These are phyloP conservation scores for Sinhomidia bicolor DNA, from an alignment of 2,888 invertebrate species.

Conservation along the genomic window DNA sequence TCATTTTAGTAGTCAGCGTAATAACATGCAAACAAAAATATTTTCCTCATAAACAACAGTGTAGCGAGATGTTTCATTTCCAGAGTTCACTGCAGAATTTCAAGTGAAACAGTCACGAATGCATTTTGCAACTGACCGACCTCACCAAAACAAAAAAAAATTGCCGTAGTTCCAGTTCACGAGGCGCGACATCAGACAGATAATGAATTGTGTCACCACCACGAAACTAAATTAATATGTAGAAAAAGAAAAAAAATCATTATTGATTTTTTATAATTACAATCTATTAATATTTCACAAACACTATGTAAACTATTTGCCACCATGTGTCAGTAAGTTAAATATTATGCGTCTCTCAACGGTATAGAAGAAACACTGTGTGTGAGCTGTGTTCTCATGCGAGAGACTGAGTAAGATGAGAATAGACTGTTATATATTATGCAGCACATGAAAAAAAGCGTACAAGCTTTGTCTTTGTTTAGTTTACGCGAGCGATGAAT, in stretches of 20 bases:
- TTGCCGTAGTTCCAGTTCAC: slow-evolving; percentile 35
- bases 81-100: slow-evolving; percentile 10
- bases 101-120: neutral
- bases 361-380: too few species aligned
- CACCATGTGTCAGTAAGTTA: neutral
- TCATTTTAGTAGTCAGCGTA: neutral
- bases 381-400: too few species aligned
- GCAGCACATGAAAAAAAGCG: neutral
- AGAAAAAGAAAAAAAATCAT: neutral
- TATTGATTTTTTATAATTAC: slow-evolving; percentile 12
- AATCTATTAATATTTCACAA: slow-evolving; percentile 7
- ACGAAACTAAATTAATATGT: slow-evolving; percentile 42
- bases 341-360: neutral
- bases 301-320: neutral
- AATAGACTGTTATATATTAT: neutral
- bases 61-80: neutral
- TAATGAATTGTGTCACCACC: slow-evolving; percentile 42
- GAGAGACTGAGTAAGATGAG: too few species aligned
- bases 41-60: neutral
- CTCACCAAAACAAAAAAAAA: slow-evolving; percentile 41
- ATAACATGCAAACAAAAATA: neutral
- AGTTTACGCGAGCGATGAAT: neutral
- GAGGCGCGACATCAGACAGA: slow-evolving; percentile 45
- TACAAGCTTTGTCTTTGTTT: slow-evolving; percentile 22
- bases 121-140: slow-evolving; percentile 42